Evolutionary conservation across 2,888 invertebrate genomes (phyloP), one percentile per base, ranked within the genome.

Genomic region (Ormyrus pomaceus): DNA sequence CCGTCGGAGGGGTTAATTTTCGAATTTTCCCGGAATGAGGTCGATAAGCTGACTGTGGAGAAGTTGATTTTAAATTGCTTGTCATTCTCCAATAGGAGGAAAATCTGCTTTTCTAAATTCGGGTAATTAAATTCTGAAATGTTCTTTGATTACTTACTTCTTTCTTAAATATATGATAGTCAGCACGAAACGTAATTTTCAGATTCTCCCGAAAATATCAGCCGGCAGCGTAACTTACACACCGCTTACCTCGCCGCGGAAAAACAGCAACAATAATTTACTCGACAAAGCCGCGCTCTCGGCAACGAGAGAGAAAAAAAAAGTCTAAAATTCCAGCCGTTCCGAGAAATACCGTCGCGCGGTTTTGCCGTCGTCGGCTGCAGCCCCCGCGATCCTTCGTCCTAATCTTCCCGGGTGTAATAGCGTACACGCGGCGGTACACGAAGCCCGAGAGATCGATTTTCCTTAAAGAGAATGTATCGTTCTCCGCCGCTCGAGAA

Each of bases 401-500:
- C 64, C 70, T 77, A 77, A 71, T 77, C 77, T 70, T 66, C 69
- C 56, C 53, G 62, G 55, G 48, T 62, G 68, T 76, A 77, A 77
- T 70, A 77, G 69, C 64, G 51, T 48, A 19, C 8, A 19, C 19
- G 34, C 13, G 64, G 55, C 64, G 55, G 55, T 61, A 19, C 46
- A 53, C 56, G n/a, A 6, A 2, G 62, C 45, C 19, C 46, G 56
- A 3, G 53, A 56, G 62, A 77, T 77, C 70, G 70, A 77, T 77
- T 77, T 65, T 77, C 69, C 62, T 77, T 77, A 77, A 77, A 77
- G 70, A 69, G 70, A 77, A 77, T 70, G 70, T 77, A 77, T 77
- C 70, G 62, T 56, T 69, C 58, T 48, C 3, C 51, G 13, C 19
- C 11, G 53, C 34, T 6, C 11, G 9, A 70, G 10, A 58, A 6